phyloP scores from a whole-genome alignment of 2,888 invertebrate genomes.

The Coleophora deauratella region DNA sequence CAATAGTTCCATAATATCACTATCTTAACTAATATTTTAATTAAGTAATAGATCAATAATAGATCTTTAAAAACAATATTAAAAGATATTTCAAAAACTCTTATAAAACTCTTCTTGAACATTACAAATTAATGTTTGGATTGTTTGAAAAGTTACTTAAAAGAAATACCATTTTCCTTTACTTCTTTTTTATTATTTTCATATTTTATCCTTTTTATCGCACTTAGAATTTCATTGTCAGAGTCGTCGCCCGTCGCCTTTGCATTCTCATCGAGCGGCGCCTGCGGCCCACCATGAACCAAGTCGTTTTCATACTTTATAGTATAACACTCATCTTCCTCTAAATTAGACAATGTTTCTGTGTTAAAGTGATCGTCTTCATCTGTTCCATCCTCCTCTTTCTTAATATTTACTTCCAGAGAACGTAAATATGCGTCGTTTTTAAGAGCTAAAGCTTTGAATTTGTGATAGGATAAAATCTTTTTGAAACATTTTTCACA shows the following conservation, averaged over 20 bases:
- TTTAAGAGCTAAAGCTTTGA: conserved; percentile 43
- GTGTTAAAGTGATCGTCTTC: too few relatives aligned
- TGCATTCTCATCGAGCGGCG: too few relatives aligned
- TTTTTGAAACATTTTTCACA: conserved; percentile 48
- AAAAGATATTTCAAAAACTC: too few relatives aligned
- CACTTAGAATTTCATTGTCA: conserved; percentile 50
- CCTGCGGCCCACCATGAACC: conserved; percentile 2
- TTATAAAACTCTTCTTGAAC: too few relatives aligned
- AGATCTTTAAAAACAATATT: too few relatives aligned
- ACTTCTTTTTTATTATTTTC: conserved; percentile 28
- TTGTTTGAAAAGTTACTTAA: too few relatives aligned
- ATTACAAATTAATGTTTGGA: too few relatives aligned
- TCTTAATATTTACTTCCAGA: conserved; percentile 10
- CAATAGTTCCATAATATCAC: too few relatives aligned
- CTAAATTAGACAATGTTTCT: not conserved
- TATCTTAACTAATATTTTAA: too few relatives aligned
- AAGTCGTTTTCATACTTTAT: not conserved
- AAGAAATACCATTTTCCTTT: conserved; percentile 42
- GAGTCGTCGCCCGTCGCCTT: conserved; percentile 25
- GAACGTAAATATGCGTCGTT: conserved; percentile 38
- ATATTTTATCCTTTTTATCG: conserved; percentile 36
- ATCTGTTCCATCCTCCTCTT: too few relatives aligned
- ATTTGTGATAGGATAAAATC: conserved; percentile 41
- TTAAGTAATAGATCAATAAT: too few relatives aligned
- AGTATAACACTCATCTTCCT: not conserved